These are phyloP conservation scores for Cosmia pyralina DNA, from an alignment of 2,888 invertebrate genomes.

Conservation along the genomic window DNA sequence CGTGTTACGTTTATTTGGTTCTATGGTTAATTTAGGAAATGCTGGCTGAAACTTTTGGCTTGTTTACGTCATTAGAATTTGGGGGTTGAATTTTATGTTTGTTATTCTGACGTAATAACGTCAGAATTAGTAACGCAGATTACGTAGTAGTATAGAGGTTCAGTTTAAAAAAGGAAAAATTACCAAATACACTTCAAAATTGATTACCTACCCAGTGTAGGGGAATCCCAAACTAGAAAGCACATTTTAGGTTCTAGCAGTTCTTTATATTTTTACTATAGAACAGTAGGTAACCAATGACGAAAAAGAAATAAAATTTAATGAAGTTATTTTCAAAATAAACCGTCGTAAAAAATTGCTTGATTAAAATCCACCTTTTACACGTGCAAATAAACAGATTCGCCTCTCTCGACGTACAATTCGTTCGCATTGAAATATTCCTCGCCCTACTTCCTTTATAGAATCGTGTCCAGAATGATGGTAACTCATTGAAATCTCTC, in stretches of 20 bases:
- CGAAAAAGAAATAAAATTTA: not conserved
- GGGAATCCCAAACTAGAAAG: not conserved
- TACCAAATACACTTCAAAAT: not conserved
- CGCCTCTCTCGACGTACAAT: constrained; percentile 38
- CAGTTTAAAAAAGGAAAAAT: no score
- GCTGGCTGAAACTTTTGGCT: constrained; percentile 17
- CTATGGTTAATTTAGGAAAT: constrained; percentile 54
- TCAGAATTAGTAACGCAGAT: not conserved
- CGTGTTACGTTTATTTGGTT: constrained; percentile 27
- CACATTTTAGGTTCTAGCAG: not conserved
- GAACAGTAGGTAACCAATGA: not conserved
- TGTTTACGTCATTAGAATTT: constrained; percentile 21
- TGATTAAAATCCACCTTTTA: constrained; percentile 40
- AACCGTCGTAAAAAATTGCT: not conserved
- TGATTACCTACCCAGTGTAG: not conserved
- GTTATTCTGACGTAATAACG: not conserved
- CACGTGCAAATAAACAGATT: constrained; percentile 53
- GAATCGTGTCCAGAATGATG: constrained; percentile 59
- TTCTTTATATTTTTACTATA: not conserved
- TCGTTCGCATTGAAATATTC: constrained; percentile 53
- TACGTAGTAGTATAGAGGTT: not conserved
- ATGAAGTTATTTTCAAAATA: not conserved
- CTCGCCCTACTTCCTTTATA: constrained; percentile 51
- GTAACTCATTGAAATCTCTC: constrained; percentile 59
- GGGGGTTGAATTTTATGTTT: not conserved